Base-by-base conservation (phyloP, 2,888 invertebrate genomes). In the Keiferia lycopersicella region DNA sequence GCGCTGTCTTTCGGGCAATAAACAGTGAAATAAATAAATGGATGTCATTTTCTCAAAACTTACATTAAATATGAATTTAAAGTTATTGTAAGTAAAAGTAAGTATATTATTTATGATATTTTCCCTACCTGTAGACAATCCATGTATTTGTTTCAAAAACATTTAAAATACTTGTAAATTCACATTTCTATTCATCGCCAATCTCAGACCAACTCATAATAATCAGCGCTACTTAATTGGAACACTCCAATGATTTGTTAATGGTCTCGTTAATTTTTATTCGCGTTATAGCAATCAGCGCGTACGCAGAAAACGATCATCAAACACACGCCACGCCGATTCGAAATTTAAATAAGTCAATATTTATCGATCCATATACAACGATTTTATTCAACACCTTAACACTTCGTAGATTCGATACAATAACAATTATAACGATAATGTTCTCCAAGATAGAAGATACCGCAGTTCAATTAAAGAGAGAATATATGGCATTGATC, bases 231-330 rank as follows among this genome's bases (percentile, higher is more conserved):
- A 82, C 82, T 84, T 87, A 87, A 88, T 88, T 88, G 87, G 83
- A 86, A 81, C 76, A 71, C 76, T 75, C 82, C 82, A 86, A 84
- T 85, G 86, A 88, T 88, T 87, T 86, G 85, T 87, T 86, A 86
- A 86, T 84, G 82, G 79, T 77, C 79, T 83, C 80, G 81, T 87
- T 84, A 82, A 79, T 77, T 81, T 83, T 82, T 80, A 86, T 82
- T 79, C 80, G 73, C 77, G 78, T 18, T 50, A 61, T 60, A 61
- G 50, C 61, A 61, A 61, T 61, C 61, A n/a, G 14, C 39, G 45
- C 22, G 48, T 56, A 71, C 71, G 73, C 73, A 70, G 75, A 78
- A 73, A 76, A 71, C 70, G 67, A 82, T 82, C 81, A 76, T 69
- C 65, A 73, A 71, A 67, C 62, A 64, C 59, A 64, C 58, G 26